Evolutionary conservation across 2,888 invertebrate species (phyloP), one percentile per base, ranked within the genome.

Genomic region (Phyto melanocephala): DNA sequence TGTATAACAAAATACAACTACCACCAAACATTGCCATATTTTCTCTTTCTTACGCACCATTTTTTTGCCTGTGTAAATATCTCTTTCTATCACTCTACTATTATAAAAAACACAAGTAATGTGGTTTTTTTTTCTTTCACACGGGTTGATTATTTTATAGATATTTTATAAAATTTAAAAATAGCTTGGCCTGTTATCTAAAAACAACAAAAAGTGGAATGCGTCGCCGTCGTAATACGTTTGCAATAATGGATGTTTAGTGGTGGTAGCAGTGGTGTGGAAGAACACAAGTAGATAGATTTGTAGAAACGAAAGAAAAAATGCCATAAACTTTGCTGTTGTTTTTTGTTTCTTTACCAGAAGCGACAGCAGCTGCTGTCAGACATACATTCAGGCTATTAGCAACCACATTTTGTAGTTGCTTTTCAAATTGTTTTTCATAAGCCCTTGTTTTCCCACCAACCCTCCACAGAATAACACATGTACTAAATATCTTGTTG

Each of bases 261-360:
- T 50, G 60, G 70, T 78, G 78, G 74, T 60, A 54, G 76, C 60
- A 62, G 63, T 37, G 37, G 40, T 58, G 71, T 65, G 58, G 52
- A 76, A 65, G 60, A 52, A 71, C 76, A 60, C 65, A 72, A 71
- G 70, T 82, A 75, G 78, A 60, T 82, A 78, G 78, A 70, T 82
- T 82, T 82, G 81, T 82, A 65, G 20, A 82, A 82, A 70, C 63
- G 78, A 82, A 82, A 79, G 74, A 82, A 78, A 78, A 81, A 79
- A 82, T 75, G 52, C 63, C 70, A 78, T 75, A 78, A 78, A 81
- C 3, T 37, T 33, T 72, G 37, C 65, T 78, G 50, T 80, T 62
- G 54, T 67, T 75, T 15, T 47, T 10, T 37, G 2, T 10, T 60
- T 54, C 20, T 62, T 63, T 74, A 17, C 42, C 52, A 71, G 54